These are phyloP conservation scores for Strigamia maritima DNA, from an alignment of 2,888 invertebrate species.

Conservation along the genomic window DNA sequence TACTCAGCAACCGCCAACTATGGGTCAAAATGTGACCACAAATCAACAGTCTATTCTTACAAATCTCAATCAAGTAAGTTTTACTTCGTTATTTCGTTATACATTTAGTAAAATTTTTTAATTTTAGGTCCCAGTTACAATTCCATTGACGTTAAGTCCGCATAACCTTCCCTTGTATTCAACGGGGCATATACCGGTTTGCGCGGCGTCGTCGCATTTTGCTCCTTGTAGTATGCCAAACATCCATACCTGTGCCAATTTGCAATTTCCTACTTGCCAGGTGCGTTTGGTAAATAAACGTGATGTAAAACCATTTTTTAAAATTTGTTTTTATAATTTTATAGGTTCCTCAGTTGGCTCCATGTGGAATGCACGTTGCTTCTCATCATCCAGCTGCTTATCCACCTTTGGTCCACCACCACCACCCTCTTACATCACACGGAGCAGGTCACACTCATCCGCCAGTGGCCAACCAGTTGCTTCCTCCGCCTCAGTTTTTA, in stretches of 20 bases:
- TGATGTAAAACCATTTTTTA: background rate
- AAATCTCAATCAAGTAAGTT: constrained; percentile 40
- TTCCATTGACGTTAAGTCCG: constrained; percentile 45
- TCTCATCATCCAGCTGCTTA: constrained; percentile 46
- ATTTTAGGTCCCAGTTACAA: constrained; percentile 48
- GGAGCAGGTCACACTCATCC: constrained; percentile 47
- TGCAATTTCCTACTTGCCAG: constrained; percentile 42
- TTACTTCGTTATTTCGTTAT: background rate
- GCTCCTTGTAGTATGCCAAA: constrained; percentile 40
- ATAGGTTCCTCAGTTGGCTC: constrained; percentile 40
- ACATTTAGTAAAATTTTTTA: background rate
- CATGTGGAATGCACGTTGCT: constrained; percentile 50
- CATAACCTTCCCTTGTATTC: constrained; percentile 45
- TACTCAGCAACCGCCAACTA: constrained; percentile 5
- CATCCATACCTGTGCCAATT: constrained; percentile 38
- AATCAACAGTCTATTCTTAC: constrained; percentile 39
- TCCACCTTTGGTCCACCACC: constrained; percentile 53
- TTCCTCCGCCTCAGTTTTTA: constrained; percentile 39
- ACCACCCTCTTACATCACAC: constrained; percentile 47
- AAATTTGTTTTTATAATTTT: background rate
- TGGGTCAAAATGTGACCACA: background rate
- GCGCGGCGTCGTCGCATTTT: constrained; percentile 39
- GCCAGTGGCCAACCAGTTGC: constrained; percentile 36
- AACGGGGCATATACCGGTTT: constrained; percentile 39
- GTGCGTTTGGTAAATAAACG: constrained; percentile 16